phyloP scores from a whole-genome alignment of 2,797 vertebrate genomes.

The Eutrigla gurnardus region DNA sequence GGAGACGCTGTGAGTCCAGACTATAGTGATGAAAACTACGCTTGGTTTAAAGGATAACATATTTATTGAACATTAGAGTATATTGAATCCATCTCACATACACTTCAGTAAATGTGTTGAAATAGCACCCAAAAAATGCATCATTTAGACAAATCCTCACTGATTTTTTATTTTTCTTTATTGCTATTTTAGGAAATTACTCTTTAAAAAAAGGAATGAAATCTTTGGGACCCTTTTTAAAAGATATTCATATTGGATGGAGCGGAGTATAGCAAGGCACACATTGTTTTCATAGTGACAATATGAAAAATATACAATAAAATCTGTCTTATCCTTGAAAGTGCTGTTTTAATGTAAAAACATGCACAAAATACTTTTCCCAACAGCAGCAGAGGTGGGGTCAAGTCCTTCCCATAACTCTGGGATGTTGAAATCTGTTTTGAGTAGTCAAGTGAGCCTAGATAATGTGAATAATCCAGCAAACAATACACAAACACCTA shows the following conservation, averaged over 20 bases:
- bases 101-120: background rate
- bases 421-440: background rate
- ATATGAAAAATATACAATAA: background rate
- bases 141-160: background rate
- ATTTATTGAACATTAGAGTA: background rate
- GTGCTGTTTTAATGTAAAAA: background rate
- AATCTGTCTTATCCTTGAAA: background rate
- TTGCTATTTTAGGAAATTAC: background rate
- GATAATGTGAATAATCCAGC: background rate
- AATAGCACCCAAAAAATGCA: background rate
- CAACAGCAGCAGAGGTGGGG: background rate
- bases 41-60: background rate
- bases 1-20: background rate
- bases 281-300: slow-evolving; percentile 1
- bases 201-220: no score
- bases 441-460: background rate
- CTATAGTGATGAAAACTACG: background rate
- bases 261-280: background rate
- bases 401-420: background rate
- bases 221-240: background rate
- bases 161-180: background rate
- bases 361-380: background rate
- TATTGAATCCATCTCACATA: background rate
- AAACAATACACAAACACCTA: background rate
- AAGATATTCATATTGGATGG: background rate